phyloP scores from a whole-genome alignment of 2,888 invertebrate species.

The Timandra comae region DNA sequence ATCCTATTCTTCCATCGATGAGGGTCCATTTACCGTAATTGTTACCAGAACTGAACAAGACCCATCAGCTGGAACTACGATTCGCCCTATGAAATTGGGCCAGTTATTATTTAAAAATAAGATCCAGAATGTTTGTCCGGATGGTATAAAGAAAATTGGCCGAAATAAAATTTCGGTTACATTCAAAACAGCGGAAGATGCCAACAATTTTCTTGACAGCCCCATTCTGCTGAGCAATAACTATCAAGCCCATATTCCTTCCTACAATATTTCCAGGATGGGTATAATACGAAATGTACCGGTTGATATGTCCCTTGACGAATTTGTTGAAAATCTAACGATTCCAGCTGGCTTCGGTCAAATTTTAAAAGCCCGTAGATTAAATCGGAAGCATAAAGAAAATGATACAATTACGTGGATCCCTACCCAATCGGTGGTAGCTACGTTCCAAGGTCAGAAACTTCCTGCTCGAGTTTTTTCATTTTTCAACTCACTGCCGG shows the following conservation, averaged over 20 bases:
- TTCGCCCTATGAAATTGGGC: slow-evolving; percentile 4
- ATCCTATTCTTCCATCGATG: not conserved
- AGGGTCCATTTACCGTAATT: not conserved
- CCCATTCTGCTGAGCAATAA: not conserved
- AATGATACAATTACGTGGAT: not conserved
- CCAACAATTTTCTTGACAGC: not conserved
- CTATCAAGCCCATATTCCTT: not conserved
- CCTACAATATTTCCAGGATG: not conserved
- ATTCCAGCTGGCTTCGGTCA: not conserved
- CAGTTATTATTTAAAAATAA: not conserved
- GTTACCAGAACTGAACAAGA: not conserved
- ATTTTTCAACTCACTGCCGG: slow-evolving; percentile 5
- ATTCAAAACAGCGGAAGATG: not conserved
- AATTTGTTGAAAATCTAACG: not conserved
- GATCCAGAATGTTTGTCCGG: not conserved
- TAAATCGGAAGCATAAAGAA: not conserved
- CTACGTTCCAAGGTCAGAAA: slow-evolving; percentile 8
- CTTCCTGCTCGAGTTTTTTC: slow-evolving; percentile 6
- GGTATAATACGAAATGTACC: not conserved
- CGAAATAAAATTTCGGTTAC: not conserved
- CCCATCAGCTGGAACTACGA: not conserved
- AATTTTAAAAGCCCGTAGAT: not conserved
- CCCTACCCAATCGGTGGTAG: not conserved
- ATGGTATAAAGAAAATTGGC: not conserved
- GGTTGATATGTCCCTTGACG: not conserved